Percentiles rank a stretch among this genome's conserved stretches.
Conservation (phyloP, 2,888 invertebrate species). For the Cabera pusaria region DNA sequence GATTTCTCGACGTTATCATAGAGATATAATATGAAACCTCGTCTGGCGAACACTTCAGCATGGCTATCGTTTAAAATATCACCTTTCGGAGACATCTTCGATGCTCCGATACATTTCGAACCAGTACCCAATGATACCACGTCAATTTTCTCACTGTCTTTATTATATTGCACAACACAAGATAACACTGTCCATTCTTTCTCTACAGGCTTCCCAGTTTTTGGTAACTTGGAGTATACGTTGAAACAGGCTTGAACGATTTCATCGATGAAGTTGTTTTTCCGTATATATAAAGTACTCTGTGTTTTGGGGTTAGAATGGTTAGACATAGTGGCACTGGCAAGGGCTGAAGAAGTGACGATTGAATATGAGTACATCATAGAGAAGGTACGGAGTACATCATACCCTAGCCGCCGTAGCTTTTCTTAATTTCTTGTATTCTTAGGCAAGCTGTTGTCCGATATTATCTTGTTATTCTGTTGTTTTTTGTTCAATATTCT, state of each 20-base stretch:
- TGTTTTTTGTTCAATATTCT: too few relatives aligned
- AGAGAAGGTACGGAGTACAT: too few relatives aligned
- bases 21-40: slow-evolving; percentile 91
- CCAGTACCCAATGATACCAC: slow-evolving; percentile 95
- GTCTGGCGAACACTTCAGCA: slow-evolving; percentile 93
- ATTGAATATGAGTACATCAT: too few relatives aligned
- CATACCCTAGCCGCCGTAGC: too few relatives aligned
- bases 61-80: slow-evolving; percentile 94
- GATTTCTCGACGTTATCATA: slow-evolving; percentile 84
- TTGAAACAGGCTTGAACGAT: slow-evolving; percentile 84
- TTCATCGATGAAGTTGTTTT: slow-evolving; percentile 56
- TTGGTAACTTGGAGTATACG: slow-evolving; percentile 85
- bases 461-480: too few relatives aligned
- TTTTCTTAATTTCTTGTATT: too few relatives aligned
- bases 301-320: too few relatives aligned
- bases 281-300: too few relatives aligned
- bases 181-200: slow-evolving; percentile 94
- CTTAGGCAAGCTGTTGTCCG: too few relatives aligned
- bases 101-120: slow-evolving; percentile 93
- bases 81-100: slow-evolving; percentile 86
- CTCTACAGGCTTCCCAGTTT: slow-evolving; percentile 90
- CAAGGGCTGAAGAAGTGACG: too few relatives aligned
- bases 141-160: slow-evolving; percentile 52
- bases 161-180: slow-evolving; percentile 85
- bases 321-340: too few relatives aligned